Conservation (phyloP, 2,797 vertebrate genomes). For the Micropoecilia bifurca region DNA sequence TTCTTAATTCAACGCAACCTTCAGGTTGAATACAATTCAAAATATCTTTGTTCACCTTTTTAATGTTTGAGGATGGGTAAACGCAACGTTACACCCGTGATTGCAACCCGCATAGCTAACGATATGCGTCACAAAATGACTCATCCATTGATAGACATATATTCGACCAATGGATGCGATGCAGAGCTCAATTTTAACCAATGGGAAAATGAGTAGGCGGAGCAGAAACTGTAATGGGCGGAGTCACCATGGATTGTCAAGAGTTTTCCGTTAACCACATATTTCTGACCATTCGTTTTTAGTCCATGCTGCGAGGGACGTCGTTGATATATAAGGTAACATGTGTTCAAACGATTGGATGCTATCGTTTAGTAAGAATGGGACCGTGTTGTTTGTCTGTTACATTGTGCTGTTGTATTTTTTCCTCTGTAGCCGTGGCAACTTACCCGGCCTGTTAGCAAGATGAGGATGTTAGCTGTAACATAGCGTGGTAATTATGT, state of each 20-base stretch:
- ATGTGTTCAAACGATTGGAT: background rate
- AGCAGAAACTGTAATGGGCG: background rate
- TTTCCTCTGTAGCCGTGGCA: background rate
- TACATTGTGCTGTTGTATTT: background rate
- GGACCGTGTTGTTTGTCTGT: fast-evolving
- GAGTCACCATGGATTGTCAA: background rate
- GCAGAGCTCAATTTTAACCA: background rate
- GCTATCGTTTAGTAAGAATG: fast-evolving
- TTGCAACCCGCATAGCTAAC: constrained; percentile 12
- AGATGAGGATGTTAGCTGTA: constrained; percentile 3
- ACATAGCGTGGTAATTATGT: constrained; percentile 3
- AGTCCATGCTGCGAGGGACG: constrained; percentile 1
- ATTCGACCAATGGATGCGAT: constrained; percentile 35
- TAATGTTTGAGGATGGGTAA: background rate
- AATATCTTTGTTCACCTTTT: background rate
- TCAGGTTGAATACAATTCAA: background rate
- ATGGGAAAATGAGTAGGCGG: constrained; percentile 27
- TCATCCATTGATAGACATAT: background rate
- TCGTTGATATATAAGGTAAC: constrained; percentile 8
- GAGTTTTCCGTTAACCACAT: constrained; percentile 1
- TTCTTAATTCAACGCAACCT: background rate
- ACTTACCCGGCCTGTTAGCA: background rate
- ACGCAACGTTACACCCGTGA: background rate
- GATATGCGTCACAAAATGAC: constrained; percentile 36
- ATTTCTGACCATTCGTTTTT: constrained; percentile 12